These are phyloP conservation scores for Agriopis leucophaearia DNA, from an alignment of 2,888 invertebrate species.

Conservation along the genomic window DNA sequence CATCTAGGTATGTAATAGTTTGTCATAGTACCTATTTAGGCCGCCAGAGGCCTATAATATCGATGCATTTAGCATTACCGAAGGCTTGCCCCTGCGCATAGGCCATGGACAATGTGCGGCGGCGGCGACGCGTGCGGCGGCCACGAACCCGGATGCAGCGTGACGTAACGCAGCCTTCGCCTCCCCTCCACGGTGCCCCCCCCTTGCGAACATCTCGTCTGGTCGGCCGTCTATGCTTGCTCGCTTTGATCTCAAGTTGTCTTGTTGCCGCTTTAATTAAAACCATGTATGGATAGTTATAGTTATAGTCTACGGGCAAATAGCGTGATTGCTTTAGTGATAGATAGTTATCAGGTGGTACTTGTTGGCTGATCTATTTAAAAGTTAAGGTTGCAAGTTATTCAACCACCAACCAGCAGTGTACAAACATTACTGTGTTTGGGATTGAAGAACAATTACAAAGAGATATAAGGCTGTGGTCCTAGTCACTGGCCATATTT, in stretches of 20 bases:
- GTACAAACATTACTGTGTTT: no score
- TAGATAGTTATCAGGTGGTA: conserved; percentile 33
- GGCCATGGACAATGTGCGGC: conserved; percentile 52
- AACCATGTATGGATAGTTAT: conserved; percentile 29
- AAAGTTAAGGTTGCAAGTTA: no score
- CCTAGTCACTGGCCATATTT: no score
- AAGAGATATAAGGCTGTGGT: no score
- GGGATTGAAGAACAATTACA: background rate
- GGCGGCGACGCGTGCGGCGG: conserved; percentile 74
- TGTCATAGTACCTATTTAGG: background rate
- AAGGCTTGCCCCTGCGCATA: conserved; percentile 31
- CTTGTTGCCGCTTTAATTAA: conserved; percentile 44
- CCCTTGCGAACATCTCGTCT: conserved; percentile 67
- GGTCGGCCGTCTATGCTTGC: conserved; percentile 74
- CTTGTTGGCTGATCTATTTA: background rate
- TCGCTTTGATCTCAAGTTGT: conserved; percentile 63
- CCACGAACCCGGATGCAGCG: conserved; percentile 84
- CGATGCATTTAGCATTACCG: conserved; percentile 37
- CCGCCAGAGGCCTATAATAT: background rate
- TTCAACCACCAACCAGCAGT: no score
- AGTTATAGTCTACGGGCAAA: background rate
- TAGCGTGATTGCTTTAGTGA: conserved; percentile 29
- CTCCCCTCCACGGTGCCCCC: conserved; percentile 47
- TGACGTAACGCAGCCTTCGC: conserved; percentile 80
- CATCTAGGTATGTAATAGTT: no score